These are phyloP conservation scores for Potamarius usumacintae DNA, from an alignment of 2,113 vertebrate genomes.

Conservation along the genomic window DNA sequence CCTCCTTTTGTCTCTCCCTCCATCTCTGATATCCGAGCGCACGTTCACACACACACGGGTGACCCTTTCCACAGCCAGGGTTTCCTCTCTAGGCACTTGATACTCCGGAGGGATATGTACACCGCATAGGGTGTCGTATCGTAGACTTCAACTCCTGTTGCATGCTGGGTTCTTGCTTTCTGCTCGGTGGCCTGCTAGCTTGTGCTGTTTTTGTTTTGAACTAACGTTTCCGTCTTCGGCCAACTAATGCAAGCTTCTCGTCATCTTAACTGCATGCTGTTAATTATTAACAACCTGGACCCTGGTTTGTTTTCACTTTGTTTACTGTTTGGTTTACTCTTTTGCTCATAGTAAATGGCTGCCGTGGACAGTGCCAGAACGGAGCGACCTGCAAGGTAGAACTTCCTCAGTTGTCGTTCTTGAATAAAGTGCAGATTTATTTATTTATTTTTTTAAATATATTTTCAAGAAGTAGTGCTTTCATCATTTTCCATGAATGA, in stretches of 20 bases:
- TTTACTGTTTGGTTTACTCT: conserved; percentile 21
- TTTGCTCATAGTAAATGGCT: conserved; percentile 73
- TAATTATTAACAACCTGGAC: background rate
- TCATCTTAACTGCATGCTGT: conserved; percentile 28
- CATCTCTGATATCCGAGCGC: conserved; percentile 30
- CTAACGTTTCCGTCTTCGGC: conserved; percentile 52
- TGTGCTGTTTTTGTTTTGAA: conserved; percentile 19
- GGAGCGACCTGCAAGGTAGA: conserved; percentile 90
- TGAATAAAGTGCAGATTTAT: background rate
- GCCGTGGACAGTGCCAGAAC: conserved; percentile 87
- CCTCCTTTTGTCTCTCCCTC: conserved; percentile 13
- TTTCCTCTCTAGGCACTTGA: conserved; percentile 40
- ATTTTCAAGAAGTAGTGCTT: no score
- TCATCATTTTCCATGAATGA: background rate
- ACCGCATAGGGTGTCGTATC: conserved; percentile 33
- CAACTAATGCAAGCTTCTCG: conserved; percentile 48
- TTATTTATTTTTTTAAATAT: no score
- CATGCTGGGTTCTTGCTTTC: conserved; percentile 47
- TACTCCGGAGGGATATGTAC: conserved; percentile 31
- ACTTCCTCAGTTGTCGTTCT: background rate
- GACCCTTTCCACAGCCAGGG: conserved; percentile 10
- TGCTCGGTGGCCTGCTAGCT: conserved; percentile 15
- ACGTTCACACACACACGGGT: conserved; percentile 15
- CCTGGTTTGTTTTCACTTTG: conserved; percentile 26
- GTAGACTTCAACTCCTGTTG: conserved; percentile 43